These are phyloP conservation scores for Platycercus adscitus DNA, from an alignment of 2,113 vertebrate species.

Conservation along the genomic window DNA sequence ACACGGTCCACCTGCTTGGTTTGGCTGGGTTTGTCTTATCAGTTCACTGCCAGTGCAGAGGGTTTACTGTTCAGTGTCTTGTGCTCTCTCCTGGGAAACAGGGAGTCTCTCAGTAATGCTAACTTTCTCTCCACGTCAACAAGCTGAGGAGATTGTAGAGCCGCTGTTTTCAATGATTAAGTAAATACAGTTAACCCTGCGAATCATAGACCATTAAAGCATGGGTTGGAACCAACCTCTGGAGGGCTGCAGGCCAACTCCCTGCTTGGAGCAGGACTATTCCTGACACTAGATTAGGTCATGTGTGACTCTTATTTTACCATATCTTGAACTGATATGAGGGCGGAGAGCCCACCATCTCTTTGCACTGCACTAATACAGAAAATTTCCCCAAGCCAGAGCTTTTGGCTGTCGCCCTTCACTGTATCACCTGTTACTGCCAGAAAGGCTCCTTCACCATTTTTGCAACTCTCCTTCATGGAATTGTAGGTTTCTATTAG, in stretches of 20 bases:
- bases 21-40: not conserved
- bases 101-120: not conserved
- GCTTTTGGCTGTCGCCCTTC: not conserved
- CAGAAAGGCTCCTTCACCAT: not conserved
- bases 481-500: not conserved
- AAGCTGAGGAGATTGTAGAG: not conserved
- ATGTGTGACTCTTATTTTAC: not conserved
- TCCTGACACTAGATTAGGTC: not conserved
- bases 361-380: not conserved
- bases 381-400: not conserved
- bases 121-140: not conserved
- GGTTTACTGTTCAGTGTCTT: not conserved
- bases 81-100: not conserved
- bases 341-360: not conserved
- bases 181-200: not conserved
- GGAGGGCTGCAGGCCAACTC: not conserved
- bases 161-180: not conserved
- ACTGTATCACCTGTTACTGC: not conserved
- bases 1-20: not conserved
- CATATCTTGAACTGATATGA: not conserved
- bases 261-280: not conserved
- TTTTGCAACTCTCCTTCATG: not conserved
- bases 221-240: not conserved
- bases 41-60: not conserved
- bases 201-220: not conserved